phyloP scores from a whole-genome alignment of 1,140 invertebrate genomes.

The Psilanteris sp. region DNA sequence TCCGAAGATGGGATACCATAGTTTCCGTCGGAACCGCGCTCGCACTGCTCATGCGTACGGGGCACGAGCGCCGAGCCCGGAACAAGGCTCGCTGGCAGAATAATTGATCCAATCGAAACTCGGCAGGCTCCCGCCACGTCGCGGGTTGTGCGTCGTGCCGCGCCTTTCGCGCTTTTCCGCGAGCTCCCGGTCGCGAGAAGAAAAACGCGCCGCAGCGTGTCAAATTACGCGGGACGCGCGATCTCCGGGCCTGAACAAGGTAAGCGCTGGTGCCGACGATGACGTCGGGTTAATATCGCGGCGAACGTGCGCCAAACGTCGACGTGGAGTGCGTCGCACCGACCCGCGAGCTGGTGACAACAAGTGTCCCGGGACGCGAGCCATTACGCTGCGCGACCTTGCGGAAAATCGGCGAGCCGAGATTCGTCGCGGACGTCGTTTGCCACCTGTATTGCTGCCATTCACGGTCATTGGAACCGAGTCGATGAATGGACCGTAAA shows the following conservation, averaged over 20 bases:
- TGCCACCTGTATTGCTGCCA: background rate
- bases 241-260: conserved; percentile 2
- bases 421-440: background rate
- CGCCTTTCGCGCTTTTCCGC: conserved; percentile 39
- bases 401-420: background rate
- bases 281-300: background rate
- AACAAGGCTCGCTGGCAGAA: conserved; percentile 63
- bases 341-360: conserved; percentile 47
- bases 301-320: conserved; percentile 1
- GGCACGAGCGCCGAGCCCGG: conserved; percentile 45
- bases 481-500: conserved; percentile 15
- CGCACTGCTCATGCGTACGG: conserved; percentile 68
- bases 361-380: conserved; percentile 60
- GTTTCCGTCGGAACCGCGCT: conserved; percentile 12
- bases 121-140: conserved; percentile 59
- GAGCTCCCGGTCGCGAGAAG: no score
- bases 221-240: conserved; percentile 17
- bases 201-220: no score
- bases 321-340: conserved; percentile 36
- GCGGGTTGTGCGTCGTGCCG: conserved; percentile 48
- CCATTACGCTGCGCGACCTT: conserved; percentile 30
- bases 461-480: conserved; percentile 5
- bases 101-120: conserved; percentile 69
- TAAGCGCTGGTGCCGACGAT: conserved; percentile 2
- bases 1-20: conserved; percentile 16